Conservation (phyloP, 2,888 invertebrate species). For the Hyposoter didymator region DNA sequence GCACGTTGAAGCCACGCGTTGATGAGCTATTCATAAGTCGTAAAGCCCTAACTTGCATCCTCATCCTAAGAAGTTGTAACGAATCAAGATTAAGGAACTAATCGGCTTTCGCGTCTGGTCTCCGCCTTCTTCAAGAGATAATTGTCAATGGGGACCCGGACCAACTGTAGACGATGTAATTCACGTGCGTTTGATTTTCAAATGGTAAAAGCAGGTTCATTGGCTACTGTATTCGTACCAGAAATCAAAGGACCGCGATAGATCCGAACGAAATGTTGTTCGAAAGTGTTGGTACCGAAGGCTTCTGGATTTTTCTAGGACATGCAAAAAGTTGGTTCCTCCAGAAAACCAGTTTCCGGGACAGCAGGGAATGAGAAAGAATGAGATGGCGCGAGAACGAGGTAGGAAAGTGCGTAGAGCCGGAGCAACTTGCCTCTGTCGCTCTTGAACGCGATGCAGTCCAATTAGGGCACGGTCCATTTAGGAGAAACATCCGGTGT, state of each 20-base stretch:
- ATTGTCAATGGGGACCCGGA: not conserved
- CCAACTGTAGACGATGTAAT: not conserved
- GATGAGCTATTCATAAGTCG: conserved; percentile 27
- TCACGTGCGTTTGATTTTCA: not conserved
- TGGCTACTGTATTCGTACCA: not conserved
- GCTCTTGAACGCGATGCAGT: conserved; percentile 64
- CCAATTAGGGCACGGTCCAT: conserved; percentile 73
- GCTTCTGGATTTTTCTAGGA: conserved; percentile 32
- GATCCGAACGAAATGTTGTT: not conserved
- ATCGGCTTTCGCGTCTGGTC: conserved; percentile 1
- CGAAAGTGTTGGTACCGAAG: not conserved
- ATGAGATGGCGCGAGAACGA: not conserved
- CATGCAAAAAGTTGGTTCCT: conserved; percentile 20
- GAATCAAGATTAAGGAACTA: conserved; percentile 4
- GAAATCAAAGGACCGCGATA: not conserved
- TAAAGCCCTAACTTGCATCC: conserved; percentile 19
- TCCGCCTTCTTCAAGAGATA: not conserved
- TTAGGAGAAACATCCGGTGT: conserved; percentile 73
- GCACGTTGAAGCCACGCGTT: conserved; percentile 4
- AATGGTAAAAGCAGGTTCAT: not conserved
- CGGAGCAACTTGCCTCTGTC: conserved; percentile 47
- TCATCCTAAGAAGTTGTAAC: not conserved
- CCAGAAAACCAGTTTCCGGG: conserved; percentile 47
- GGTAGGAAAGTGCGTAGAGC: conserved; percentile 37
- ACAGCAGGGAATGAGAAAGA: conserved; percentile 10